Percentiles rank a stretch among this genome's conserved stretches.
These are phyloP conservation scores for Apotomis capreana DNA, from an alignment of 2,888 invertebrate genomes.

Conservation along the genomic window DNA sequence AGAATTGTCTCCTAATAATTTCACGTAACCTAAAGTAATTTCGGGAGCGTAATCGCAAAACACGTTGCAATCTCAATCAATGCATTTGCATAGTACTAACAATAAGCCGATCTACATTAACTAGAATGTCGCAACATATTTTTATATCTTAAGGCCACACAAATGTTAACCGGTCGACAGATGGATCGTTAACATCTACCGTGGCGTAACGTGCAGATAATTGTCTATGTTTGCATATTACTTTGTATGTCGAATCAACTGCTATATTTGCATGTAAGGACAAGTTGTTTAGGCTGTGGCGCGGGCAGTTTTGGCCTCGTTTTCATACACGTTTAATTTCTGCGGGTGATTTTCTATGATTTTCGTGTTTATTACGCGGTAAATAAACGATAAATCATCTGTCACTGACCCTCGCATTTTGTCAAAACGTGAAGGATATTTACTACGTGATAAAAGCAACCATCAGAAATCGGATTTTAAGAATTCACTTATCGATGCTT, in stretches of 20 bases:
- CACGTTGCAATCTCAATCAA: slow-evolving; percentile 39
- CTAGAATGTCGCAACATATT: slow-evolving; percentile 62
- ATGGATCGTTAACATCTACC: slow-evolving; percentile 64
- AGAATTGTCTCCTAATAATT: neutral
- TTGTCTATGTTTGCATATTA: slow-evolving; percentile 45
- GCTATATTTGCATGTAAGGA: neutral
- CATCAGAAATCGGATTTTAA: no score
- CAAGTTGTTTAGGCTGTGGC: neutral
- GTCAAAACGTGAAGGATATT: no score
- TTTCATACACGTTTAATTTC: no score
- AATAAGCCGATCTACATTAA: slow-evolving; percentile 52
- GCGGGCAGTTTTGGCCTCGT: no score
- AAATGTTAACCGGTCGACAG: slow-evolving; percentile 75
- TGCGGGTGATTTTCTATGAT: no score
- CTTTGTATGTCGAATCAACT: slow-evolving; percentile 6
- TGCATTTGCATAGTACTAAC: slow-evolving; percentile 44
- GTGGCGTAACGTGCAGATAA: slow-evolving; percentile 54
- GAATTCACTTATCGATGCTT: no score
- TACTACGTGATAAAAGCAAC: no score
- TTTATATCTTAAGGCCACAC: slow-evolving; percentile 65
- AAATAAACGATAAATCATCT: no score
- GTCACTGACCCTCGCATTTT: no score
- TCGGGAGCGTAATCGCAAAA: slow-evolving; percentile 5
- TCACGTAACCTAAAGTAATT: neutral
- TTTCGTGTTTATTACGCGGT: no score